Conservation (phyloP, 2,797 vertebrate species). For the Phrynocephalus forsythii region DNA sequence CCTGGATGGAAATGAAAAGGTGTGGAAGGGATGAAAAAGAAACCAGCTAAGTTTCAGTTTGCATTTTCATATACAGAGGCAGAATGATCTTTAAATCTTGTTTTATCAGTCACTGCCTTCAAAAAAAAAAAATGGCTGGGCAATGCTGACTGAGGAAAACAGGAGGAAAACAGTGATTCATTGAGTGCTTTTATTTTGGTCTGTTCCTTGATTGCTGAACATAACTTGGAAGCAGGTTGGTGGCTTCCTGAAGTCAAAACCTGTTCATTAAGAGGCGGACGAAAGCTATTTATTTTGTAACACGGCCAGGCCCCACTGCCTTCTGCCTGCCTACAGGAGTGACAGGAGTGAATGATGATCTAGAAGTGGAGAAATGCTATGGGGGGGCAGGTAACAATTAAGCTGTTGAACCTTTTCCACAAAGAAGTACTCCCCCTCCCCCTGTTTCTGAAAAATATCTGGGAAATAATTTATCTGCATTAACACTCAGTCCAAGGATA, state of each 20-base stretch:
- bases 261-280: constrained; percentile 33
- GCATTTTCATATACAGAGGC: background rate
- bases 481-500: background rate
- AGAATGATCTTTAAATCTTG: constrained; percentile 2
- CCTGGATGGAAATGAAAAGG: background rate
- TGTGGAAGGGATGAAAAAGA: constrained; percentile 1
- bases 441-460: background rate
- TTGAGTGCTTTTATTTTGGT: background rate
- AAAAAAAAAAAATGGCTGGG: constrained; percentile 6
- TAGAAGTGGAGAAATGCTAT: constrained; percentile 14
- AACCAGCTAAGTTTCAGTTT: background rate
- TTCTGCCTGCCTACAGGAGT: background rate
- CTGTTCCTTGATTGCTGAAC: background rate
- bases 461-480: constrained; percentile 20
- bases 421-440: background rate
- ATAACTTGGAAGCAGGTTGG: constrained; percentile 1
- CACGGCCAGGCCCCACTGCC: background rate
- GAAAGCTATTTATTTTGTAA: constrained; percentile 29
- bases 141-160: background rate
- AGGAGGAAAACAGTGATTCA: constrained; percentile 3
- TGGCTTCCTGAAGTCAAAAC: background rate
- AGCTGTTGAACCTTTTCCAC: constrained; percentile 3
- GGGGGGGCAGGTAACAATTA: constrained; percentile 30
- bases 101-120: background rate
- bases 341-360: constrained; percentile 30